Evolutionary conservation across 2,113 vertebrate genomes (phyloP).

Genomic region (Ageneiosus marmoratus): DNA sequence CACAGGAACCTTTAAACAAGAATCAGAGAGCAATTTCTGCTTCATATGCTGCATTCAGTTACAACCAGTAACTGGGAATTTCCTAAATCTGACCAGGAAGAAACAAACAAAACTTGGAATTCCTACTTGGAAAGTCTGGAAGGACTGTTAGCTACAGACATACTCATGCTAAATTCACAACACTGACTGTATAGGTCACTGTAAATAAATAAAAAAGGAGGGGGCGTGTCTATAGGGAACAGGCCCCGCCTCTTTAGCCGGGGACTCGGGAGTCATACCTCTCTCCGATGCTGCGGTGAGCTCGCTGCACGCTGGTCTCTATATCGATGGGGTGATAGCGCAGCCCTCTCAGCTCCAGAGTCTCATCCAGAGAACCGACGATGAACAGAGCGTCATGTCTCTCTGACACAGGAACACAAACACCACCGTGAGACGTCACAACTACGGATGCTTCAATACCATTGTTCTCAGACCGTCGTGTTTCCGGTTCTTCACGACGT

Average conservation of each 20-base stretch:
- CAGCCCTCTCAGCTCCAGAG: constrained; percentile 89
- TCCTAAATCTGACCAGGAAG: too few species aligned
- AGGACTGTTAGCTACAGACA: too few species aligned
- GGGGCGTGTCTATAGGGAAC: background rate
- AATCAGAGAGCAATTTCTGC: background rate
- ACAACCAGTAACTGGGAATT: background rate
- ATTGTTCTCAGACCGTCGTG: too few species aligned
- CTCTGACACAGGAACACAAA: constrained; percentile 70
- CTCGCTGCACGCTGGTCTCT: constrained; percentile 91
- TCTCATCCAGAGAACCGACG: constrained; percentile 94
- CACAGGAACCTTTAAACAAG: background rate
- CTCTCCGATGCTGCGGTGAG: constrained; percentile 96
- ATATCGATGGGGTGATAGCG: constrained; percentile 96
- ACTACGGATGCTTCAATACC: background rate
- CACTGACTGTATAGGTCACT: too few species aligned
- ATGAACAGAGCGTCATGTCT: constrained; percentile 95
- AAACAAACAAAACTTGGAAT: too few species aligned
- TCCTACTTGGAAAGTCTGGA: too few species aligned
- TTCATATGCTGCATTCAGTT: background rate
- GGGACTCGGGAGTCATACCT: constrained; percentile 72
- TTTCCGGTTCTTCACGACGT: too few species aligned
- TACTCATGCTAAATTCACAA: too few species aligned
- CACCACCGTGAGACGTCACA: background rate
- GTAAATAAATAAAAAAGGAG: too few species aligned
- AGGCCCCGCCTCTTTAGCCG: background rate